phyloP scores from a whole-genome alignment of 2,888 invertebrate species.

The Terebella lapidaria region DNA sequence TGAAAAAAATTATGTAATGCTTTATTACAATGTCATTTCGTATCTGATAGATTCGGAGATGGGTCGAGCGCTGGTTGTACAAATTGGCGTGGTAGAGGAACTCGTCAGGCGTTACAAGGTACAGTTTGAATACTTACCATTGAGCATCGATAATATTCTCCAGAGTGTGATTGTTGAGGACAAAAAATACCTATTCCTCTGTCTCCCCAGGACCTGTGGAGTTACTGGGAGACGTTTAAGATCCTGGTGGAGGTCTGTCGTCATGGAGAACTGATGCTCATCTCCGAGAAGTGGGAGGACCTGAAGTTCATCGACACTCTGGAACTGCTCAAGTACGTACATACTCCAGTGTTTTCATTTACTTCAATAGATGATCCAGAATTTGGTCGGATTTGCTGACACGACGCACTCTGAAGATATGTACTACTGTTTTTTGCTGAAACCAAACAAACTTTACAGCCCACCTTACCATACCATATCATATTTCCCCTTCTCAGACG shows the following conservation, averaged over 20 bases:
- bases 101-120: conserved; percentile 44
- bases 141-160: not conserved
- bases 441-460: no score
- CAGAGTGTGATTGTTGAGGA: not conserved
- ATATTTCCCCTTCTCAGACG: no score
- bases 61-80: conserved; percentile 12
- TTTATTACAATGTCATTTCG: not conserved
- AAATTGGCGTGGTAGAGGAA: conserved; percentile 34
- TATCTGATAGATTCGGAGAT: not conserved
- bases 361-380: not conserved
- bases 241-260: conserved; percentile 36
- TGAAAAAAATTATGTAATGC: no score
- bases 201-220: conserved; percentile 42
- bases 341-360: not conserved
- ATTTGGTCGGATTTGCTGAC: not conserved
- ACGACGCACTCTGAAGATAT: no score
- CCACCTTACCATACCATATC: no score
- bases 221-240: conserved; percentile 48
- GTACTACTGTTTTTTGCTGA: no score
- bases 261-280: conserved; percentile 42
- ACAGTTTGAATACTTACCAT: conserved; percentile 8
- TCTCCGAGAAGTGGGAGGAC: conserved; percentile 45
- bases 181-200: not conserved
- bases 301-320: conserved; percentile 41
- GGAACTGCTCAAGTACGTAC: conserved; percentile 42